These are phyloP conservation scores for Mareca penelope DNA, from an alignment of 2,797 vertebrate genomes.

Conservation along the genomic window DNA sequence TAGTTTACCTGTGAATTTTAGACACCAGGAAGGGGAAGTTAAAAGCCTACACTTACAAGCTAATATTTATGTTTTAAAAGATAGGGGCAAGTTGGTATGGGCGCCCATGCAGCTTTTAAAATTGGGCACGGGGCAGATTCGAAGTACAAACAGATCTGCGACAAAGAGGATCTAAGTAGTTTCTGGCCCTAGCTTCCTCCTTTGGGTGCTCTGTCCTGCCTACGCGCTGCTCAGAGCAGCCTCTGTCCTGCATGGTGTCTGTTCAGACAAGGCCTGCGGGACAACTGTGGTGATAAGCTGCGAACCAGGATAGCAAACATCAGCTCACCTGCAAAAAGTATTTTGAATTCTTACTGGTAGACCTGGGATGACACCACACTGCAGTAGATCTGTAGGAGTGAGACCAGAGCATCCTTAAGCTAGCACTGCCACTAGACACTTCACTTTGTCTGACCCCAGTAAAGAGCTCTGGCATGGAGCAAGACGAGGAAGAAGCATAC, in stretches of 20 bases:
- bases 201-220: not conserved
- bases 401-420: not conserved
- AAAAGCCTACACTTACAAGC: not conserved
- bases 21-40: not conserved
- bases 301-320: not conserved
- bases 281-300: not conserved
- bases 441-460: not conserved
- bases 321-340: not conserved
- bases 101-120: not conserved
- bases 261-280: not conserved
- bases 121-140: not conserved
- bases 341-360: not conserved
- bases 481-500: rapidly evolving
- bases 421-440: not conserved
- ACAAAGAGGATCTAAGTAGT: not conserved
- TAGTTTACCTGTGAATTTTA: not conserved
- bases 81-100: not conserved
- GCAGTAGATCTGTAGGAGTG: not conserved
- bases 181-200: not conserved
- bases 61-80: not conserved
- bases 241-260: not conserved
- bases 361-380: not conserved
- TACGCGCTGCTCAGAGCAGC: rapidly evolving
- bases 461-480: rapidly evolving
- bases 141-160: not conserved